These are phyloP conservation scores for Moxostoma hubbsi DNA, from an alignment of 2,797 vertebrate genomes.

Conservation along the genomic window DNA sequence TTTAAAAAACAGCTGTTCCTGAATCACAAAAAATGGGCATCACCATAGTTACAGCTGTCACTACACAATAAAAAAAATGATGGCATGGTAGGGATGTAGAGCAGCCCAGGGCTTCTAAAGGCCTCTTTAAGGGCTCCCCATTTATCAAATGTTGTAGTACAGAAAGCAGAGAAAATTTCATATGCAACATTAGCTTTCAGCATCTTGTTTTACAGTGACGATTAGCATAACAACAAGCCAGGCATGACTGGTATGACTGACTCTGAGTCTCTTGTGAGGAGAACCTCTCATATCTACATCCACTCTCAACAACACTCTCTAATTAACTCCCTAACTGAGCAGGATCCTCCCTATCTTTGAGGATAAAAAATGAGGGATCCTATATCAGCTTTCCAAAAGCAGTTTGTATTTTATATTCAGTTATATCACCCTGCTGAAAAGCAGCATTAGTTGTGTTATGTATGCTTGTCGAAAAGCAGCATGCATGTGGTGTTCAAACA, in stretches of 20 bases:
- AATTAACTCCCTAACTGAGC: slow-evolving; percentile 6
- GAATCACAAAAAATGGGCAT: slow-evolving; percentile 33
- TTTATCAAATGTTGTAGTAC: slow-evolving; percentile 9
- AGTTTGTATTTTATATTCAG: too few relatives aligned
- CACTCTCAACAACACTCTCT: slow-evolving; percentile 19
- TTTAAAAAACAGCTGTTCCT: slow-evolving; percentile 61
- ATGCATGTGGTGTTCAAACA: too few relatives aligned
- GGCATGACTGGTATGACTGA: slow-evolving; percentile 13
- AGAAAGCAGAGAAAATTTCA: slow-evolving; percentile 19
- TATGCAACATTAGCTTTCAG: slow-evolving; percentile 32
- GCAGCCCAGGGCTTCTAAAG: slow-evolving; percentile 31
- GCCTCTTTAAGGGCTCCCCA: neutral
- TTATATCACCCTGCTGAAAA: too few relatives aligned
- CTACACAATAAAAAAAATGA: slow-evolving; percentile 39
- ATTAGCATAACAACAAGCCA: slow-evolving; percentile 28
- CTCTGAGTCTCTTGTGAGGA: neutral
- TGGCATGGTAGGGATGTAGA: slow-evolving; percentile 21
- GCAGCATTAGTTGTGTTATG: too few relatives aligned
- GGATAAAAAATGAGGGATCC: too few relatives aligned
- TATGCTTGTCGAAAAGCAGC: too few relatives aligned
- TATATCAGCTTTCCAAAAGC: too few relatives aligned
- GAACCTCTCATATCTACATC: slow-evolving; percentile 7
- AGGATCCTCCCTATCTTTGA: neutral
- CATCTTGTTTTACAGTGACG: slow-evolving; percentile 41
- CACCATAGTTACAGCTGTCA: slow-evolving; percentile 45